A percentile compares a stretch with the other conserved stretches of the same genome.
phyloP scores from a whole-genome alignment of 2,888 invertebrate genomes.

The Dynastes grantii region DNA sequence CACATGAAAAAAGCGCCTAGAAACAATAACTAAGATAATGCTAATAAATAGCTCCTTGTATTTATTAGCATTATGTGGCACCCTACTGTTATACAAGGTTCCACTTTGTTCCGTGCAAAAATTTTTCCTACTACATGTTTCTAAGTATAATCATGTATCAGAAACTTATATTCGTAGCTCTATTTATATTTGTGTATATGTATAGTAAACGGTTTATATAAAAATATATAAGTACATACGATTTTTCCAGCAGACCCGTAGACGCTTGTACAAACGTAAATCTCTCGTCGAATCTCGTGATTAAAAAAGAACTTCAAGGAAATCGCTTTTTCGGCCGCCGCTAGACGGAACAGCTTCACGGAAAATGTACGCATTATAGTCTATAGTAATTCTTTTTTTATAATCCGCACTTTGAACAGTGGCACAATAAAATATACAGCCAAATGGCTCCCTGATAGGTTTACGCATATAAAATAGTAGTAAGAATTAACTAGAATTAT shows the following conservation, averaged over 20 bases:
- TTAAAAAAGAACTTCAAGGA: conserved; percentile 36
- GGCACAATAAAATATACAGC: conserved; percentile 1
- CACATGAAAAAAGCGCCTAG: too few relatives aligned
- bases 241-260: conserved; percentile 19
- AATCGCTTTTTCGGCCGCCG: neutral
- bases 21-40: too few relatives aligned
- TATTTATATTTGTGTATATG: too few relatives aligned
- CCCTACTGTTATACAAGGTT: too few relatives aligned
- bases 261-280: conserved; percentile 26
- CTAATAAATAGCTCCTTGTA: too few relatives aligned
- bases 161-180: too few relatives aligned
- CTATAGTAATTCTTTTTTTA: conserved; percentile 29
- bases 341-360: neutral
- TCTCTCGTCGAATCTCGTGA: conserved; percentile 32
- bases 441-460: neutral
- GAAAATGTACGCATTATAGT: neutral
- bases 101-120: too few relatives aligned
- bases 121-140: too few relatives aligned
- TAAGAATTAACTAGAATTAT: too few relatives aligned
- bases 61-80: too few relatives aligned
- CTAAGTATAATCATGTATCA: too few relatives aligned
- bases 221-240: neutral
- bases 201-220: neutral
- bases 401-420: conserved; percentile 29
- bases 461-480: too few relatives aligned